Percentiles rank a stretch among this genome's conserved stretches.
Evolutionary conservation across 2,113 vertebrate genomes (phyloP).

Genomic region (Neolamprologus devosi): DNA sequence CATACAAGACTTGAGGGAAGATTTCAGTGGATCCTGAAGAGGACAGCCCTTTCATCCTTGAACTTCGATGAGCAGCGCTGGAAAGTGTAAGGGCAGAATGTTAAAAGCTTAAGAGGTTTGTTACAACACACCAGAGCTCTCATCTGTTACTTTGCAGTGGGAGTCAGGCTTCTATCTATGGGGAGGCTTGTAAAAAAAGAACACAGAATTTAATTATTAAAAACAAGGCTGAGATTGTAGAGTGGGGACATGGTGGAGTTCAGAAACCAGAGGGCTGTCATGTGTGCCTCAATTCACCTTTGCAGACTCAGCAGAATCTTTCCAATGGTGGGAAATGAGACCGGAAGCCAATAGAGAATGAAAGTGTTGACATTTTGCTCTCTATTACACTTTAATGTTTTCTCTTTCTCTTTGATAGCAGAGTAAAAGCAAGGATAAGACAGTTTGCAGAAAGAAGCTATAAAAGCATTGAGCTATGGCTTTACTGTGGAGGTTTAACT

Average conservation of each 20-base stretch:
- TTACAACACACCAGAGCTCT: not conserved
- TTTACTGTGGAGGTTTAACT: not conserved
- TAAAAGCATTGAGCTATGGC: not conserved
- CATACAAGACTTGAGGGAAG: not conserved
- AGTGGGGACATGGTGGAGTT: not conserved
- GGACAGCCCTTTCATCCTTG: not conserved
- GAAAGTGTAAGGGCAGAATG: not conserved
- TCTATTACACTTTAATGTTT: constrained; percentile 32
- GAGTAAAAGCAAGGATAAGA: not conserved
- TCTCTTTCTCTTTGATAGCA: not conserved
- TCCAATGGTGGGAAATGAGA: constrained; percentile 13
- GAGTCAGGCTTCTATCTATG: not conserved
- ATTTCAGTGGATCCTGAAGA: not conserved
- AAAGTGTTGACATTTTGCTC: constrained; percentile 46
- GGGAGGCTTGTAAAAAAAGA: constrained; percentile 2
- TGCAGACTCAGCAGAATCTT: constrained; percentile 35
- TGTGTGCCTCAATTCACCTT: constrained; percentile 47
- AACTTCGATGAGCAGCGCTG: not conserved
- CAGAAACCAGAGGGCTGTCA: not conserved
- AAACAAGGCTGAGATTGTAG: not conserved
- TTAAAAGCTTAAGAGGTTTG: not conserved
- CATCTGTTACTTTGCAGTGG: not conserved
- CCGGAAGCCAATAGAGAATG: constrained; percentile 16
- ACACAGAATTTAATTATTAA: constrained; percentile 44
- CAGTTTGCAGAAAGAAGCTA: not conserved